These are phyloP conservation scores for Oncorhynchus kisutch DNA, from an alignment of 2,113 vertebrate genomes.

Conservation along the genomic window DNA sequence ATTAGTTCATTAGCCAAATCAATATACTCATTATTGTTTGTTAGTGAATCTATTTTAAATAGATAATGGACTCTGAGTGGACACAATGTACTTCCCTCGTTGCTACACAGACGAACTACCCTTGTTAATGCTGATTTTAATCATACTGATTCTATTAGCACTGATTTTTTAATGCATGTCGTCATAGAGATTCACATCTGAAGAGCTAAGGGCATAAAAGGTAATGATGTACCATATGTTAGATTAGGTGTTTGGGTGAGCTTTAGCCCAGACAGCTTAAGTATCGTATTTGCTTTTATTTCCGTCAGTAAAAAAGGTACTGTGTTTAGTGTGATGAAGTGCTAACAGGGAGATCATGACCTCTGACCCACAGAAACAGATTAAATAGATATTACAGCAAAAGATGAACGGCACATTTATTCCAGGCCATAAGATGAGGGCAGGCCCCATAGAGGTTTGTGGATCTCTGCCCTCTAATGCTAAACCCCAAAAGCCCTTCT, in stretches of 20 bases:
- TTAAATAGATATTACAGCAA: slow-evolving; percentile 35
- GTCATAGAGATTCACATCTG: slow-evolving; percentile 2
- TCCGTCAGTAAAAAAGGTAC: slow-evolving; percentile 18
- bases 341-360: slow-evolving; percentile 45
- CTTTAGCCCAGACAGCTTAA: slow-evolving; percentile 29
- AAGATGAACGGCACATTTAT: slow-evolving; percentile 17
- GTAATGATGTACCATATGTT: background rate
- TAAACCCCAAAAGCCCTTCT: slow-evolving; percentile 19
- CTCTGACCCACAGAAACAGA: slow-evolving; percentile 34
- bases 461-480: slow-evolving; percentile 31
- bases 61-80: slow-evolving; percentile 18
- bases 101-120: background rate
- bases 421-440: slow-evolving; percentile 20
- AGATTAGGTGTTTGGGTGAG: background rate
- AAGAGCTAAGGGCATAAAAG: background rate
- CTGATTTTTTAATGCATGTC: background rate
- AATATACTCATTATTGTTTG: slow-evolving; percentile 30
- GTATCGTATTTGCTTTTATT: slow-evolving; percentile 1
- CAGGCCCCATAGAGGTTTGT: slow-evolving; percentile 8
- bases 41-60: slow-evolving; percentile 19
- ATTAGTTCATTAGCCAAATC: slow-evolving; percentile 41
- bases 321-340: slow-evolving; percentile 29
- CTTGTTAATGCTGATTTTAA: slow-evolving; percentile 6
- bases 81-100: slow-evolving; percentile 18
- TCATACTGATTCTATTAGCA: slow-evolving; percentile 12